Percentiles rank a stretch among this genome's conserved stretches.
Conservation (phyloP, 1,140 invertebrate genomes). For the Grapholita molesta region DNA sequence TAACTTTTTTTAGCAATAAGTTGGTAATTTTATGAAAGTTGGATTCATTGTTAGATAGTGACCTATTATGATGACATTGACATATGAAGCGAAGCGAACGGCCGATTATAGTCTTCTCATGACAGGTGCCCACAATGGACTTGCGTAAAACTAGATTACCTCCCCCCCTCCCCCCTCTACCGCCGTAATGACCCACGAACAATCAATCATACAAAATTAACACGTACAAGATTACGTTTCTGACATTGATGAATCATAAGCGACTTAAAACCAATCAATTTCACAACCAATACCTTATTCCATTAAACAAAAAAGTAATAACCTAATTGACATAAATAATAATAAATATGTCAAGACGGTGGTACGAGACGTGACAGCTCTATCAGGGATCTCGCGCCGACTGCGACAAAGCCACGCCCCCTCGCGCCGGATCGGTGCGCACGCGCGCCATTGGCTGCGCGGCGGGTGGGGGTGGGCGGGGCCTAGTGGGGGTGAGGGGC, state of each 20-base stretch:
- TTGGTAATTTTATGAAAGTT: not conserved
- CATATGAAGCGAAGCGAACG: not conserved
- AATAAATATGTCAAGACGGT: slow-evolving; percentile 75
- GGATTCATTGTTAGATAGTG: not conserved
- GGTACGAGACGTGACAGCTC: slow-evolving; percentile 74
- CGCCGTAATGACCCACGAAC: slow-evolving; percentile 62
- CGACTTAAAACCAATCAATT: slow-evolving; percentile 72
- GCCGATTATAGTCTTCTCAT: slow-evolving; percentile 33
- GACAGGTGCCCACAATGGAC: slow-evolving; percentile 58
- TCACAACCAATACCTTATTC: slow-evolving; percentile 72
- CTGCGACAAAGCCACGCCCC: slow-evolving; percentile 44
- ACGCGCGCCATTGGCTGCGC: slow-evolving; percentile 28
- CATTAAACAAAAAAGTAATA: slow-evolving; percentile 77
- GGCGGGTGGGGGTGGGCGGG: slow-evolving; percentile 41
- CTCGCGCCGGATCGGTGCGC: slow-evolving; percentile 33
- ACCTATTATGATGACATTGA: not conserved
- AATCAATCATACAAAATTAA: slow-evolving; percentile 76
- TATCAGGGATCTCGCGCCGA: slow-evolving; percentile 70
- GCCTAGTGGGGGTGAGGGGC: slow-evolving; percentile 50
- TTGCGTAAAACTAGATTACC: slow-evolving; percentile 72
- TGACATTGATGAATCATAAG: slow-evolving; percentile 76
- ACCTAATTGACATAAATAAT: slow-evolving; percentile 78
- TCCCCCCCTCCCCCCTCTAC: slow-evolving; percentile 28
- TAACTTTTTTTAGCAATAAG: not conserved
- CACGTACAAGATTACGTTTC: slow-evolving; percentile 68